Percentiles rank a stretch among this genome's conserved stretches.
These are phyloP conservation scores for Myotis daubentonii DNA, from an alignment of 2,797 vertebrate genomes.

Conservation along the genomic window DNA sequence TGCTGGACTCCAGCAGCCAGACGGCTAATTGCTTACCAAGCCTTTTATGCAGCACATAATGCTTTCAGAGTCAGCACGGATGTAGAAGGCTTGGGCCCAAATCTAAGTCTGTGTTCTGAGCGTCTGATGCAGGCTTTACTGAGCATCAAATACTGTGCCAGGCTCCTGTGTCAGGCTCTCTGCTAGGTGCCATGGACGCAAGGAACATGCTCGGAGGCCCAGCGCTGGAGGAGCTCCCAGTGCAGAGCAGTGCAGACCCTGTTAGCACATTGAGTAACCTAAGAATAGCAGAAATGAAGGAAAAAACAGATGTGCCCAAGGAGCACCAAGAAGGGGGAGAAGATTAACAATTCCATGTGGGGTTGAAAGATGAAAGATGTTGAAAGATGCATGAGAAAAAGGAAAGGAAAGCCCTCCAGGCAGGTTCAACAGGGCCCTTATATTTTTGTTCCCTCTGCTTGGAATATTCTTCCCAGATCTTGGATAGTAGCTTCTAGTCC, in stretches of 20 bases:
- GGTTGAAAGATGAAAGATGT: not conserved
- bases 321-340: not conserved
- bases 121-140: not conserved
- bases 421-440: not conserved
- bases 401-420: not conserved
- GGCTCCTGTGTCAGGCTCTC: not conserved
- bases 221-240: accelerated
- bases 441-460: not conserved
- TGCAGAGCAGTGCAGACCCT: accelerated
- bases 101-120: not conserved
- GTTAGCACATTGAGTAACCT: not conserved
- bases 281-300: not conserved
- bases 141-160: not conserved
- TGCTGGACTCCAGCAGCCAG: not conserved
- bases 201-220: no score
- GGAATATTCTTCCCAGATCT: not conserved
- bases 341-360: not conserved
- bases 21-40: not conserved
- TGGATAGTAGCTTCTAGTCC: accelerated
- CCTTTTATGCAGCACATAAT: accelerated
- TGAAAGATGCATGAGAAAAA: not conserved
- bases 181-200: accelerated
- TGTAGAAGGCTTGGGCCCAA: no score
- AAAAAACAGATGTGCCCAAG: not conserved
- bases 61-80: no score